Evolutionary conservation across 2,113 vertebrate genomes (phyloP), one percentile per base, ranked within the genome.

Genomic region (Poecile atricapillus): DNA sequence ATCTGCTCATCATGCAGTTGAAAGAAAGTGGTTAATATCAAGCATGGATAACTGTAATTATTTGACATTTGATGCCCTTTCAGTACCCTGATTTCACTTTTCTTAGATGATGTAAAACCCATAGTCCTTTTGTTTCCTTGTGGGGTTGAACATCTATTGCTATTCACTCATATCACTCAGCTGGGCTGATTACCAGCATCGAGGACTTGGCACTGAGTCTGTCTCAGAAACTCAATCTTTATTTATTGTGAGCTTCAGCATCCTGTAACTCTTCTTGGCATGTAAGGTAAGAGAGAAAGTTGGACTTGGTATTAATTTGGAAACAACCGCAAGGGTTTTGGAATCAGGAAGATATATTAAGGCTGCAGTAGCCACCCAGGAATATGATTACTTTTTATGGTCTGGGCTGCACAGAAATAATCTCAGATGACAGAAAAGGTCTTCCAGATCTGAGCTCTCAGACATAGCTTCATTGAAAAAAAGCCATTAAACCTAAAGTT

Each of bases 1-100:
- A 98, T 98, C 99, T 99, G 95, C 31, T 46, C 90, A 67, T 1
- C 19, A 94, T 41, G 96, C 9, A 75, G 39, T 52, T 50, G 15
- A 70, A 67, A 91, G 41, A 33, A 86, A 22, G 13, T 19, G 31
- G 87, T 93, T 90, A 93, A 56, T 70, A 93, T 28, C 39, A 91
- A 68, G 58, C 46, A 65, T 23, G 44, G 82, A 18, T 76, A 46
- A 69, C 16, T 20, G 25, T 31, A 23, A 81, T 90, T 75, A 82
- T 59, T n/a, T 46, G 86, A 94, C 53, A 70, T 85, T 62, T 71
- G 39, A 81, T 22, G 21, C 52, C 68, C 46, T 91, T 91, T 95
- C 55, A 91, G n/a, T 33, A 93, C 63, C 79, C 67, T 0, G 0
- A 79, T 53, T 90, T 82, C 70, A 60, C 16, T 90, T 69, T 67